These are phyloP conservation scores for Melospiza georgiana DNA, from an alignment of 2,113 vertebrate genomes.

Conservation along the genomic window DNA sequence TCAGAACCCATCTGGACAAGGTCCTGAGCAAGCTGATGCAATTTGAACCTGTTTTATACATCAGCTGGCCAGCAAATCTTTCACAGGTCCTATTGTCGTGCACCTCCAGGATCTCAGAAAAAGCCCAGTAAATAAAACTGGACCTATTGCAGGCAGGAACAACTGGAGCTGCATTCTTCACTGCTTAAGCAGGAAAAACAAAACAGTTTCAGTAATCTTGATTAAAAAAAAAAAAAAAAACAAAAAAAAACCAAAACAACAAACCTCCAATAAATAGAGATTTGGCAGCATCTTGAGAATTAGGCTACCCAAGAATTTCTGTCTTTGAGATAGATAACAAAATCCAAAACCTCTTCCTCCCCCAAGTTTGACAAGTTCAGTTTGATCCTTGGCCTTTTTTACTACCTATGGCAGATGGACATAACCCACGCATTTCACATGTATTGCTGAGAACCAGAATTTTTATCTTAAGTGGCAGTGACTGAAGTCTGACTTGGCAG, in stretches of 20 bases:
- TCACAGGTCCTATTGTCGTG: neutral
- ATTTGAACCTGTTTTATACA: neutral
- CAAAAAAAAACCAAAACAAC: no score
- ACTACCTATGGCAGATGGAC: neutral
- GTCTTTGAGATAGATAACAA: neutral
- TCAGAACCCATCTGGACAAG: fast-evolving
- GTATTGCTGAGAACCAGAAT: neutral
- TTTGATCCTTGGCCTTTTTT: neutral
- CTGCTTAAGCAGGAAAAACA: neutral
- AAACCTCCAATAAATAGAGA: neutral
- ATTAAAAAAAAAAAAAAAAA: neutral
- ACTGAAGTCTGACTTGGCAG: neutral
- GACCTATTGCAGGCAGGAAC: neutral
- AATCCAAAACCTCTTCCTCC: neutral
- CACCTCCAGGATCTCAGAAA: neutral
- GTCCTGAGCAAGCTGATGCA: neutral
- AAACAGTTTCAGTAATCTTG: neutral
- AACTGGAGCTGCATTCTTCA: neutral
- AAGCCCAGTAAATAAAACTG: neutral
- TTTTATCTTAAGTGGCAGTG: neutral
- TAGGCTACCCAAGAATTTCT: neutral
- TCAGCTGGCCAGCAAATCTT: neutral
- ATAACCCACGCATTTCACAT: neutral
- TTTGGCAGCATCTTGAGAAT: neutral
- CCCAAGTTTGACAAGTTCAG: neutral